Evolutionary conservation across 2,113 vertebrate genomes (phyloP), one percentile per base, ranked within the genome.

Genomic region (Atrichornis clamosus): DNA sequence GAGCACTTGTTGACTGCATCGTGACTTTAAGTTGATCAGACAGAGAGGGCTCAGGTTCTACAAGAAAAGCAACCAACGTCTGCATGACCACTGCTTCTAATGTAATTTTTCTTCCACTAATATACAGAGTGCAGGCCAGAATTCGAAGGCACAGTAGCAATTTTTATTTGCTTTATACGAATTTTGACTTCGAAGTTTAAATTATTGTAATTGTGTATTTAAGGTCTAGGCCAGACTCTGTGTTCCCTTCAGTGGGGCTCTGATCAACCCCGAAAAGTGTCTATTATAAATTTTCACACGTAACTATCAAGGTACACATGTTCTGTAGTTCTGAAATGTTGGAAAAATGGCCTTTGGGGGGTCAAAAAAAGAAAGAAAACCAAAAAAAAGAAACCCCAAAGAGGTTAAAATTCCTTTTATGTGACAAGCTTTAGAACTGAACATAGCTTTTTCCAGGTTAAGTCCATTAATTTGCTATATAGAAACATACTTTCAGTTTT

Each of bases 201-300:
- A 97, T 92, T 86, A 84, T 28, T 68, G 39, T 63, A 93, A 90
- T 94, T 93, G 64, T 68, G 24, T 60, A 56, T 64, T 85, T 89
- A 92, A 78, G 60, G 52, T 56, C 47, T 35, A 56, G 75, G 65
- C 32, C n/a, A 46, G 62, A 35, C 64, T 84, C 23, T 20, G 0
- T 59, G n/a, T 44, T 91, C 19, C 3, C 49, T 75, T 90, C 84
- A 77, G 6, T 44, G 24, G 75, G 55, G 65, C 78, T 88, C 42
- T 56, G 47, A 73, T 90, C 56, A 76, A 69, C 28, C n/a, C 26
- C 60, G 64, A 39, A 37, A 94, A 87, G 73, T 27, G 41, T 35
- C 56, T 42, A 64, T 68, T 91, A 92, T 37, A 86, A 83, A 70
- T 93, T 84, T 97, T 64, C 64, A 63, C 33, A 75, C 50, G 41